phyloP scores from a whole-genome alignment of 1,140 invertebrate species.

The Papilio polyxenes region DNA sequence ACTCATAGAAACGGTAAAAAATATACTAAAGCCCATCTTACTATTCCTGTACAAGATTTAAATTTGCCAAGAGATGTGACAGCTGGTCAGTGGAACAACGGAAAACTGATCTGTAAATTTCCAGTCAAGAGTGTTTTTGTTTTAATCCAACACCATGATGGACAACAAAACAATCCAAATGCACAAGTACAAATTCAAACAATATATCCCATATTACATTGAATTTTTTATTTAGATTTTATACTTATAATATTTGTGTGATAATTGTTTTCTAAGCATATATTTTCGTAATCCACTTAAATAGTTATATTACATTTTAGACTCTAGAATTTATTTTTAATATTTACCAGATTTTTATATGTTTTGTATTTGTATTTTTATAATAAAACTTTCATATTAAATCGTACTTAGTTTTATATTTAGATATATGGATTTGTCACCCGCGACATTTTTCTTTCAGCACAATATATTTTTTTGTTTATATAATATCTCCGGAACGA shows the following conservation, averaged over 20 bases:
- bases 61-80: not conserved
- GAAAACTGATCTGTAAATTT: not conserved
- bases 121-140: not conserved
- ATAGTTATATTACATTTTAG: not conserved
- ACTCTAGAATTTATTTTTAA: not conserved
- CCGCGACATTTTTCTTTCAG: no score
- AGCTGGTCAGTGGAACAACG: not conserved
- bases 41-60: conserved; percentile 9
- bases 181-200: conserved; percentile 23
- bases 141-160: not conserved
- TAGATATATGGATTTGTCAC: not conserved
- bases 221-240: no score
- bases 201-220: not conserved
- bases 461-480: no score
- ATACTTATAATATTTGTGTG: not conserved
- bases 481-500: not conserved
- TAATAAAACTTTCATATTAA: not conserved
- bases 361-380: not conserved
- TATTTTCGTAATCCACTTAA: not conserved
- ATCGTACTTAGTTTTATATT: not conserved
- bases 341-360: not conserved
- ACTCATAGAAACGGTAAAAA: not conserved
- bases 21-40: not conserved
- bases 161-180: not conserved
- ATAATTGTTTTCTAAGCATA: not conserved